Evolutionary conservation across 2,888 invertebrate genomes (phyloP).

Genomic region (Steinernema hermaphroditum): DNA sequence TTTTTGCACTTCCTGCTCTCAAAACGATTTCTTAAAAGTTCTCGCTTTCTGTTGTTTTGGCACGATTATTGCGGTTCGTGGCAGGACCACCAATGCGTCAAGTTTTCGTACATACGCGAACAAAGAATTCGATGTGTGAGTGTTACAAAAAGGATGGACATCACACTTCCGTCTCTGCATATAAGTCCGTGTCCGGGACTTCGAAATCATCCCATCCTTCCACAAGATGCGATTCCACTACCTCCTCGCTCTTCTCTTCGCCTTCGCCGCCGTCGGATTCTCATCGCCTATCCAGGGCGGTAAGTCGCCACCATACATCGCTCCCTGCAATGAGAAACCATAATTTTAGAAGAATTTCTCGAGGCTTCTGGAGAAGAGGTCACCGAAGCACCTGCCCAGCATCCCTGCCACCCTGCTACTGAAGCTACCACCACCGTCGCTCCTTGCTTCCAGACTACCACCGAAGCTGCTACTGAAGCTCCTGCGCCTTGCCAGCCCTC

Average conservation of each 20-base stretch:
- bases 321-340: no score
- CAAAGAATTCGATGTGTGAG: no score
- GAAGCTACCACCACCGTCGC: not conserved
- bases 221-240: not conserved
- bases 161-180: not conserved
- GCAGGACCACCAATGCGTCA: no score
- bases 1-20: no score
- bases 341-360: no score
- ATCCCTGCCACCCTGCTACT: not conserved
- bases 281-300: not conserved
- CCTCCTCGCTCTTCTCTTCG: not conserved
- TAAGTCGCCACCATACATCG: no score
- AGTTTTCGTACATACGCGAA: not conserved
- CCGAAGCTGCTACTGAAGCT: slow-evolving; percentile 1
- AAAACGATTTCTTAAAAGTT: no score
- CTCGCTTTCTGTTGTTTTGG: no score
- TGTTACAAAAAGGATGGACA: not conserved
- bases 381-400: not conserved
- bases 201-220: not conserved
- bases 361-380: no score
- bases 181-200: no score
- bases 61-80: no score
- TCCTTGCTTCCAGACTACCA: not conserved
- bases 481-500: not conserved
- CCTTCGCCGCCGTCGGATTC: not conserved